A percentile compares a stretch with the other conserved stretches of the same genome.
These are phyloP conservation scores for Lepidochitona cinerea DNA, from an alignment of 2,888 invertebrate genomes.

Conservation along the genomic window DNA sequence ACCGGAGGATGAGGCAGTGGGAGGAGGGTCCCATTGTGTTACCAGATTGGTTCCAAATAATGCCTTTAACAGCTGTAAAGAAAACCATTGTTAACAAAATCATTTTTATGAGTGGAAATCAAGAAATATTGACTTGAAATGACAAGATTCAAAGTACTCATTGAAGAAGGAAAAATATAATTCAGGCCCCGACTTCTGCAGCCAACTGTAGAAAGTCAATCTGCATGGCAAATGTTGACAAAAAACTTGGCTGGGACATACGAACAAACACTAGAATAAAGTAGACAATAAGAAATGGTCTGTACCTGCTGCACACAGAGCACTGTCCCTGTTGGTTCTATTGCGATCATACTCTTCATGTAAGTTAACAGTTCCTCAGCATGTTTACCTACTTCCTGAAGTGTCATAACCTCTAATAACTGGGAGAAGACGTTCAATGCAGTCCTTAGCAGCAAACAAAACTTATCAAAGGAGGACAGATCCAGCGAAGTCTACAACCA, in stretches of 20 bases:
- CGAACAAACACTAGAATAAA: too few relatives aligned
- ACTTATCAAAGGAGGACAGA: slow-evolving; percentile 70
- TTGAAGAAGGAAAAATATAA: too few relatives aligned
- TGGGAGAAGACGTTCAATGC: slow-evolving; percentile 79
- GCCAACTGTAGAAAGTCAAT: too few relatives aligned
- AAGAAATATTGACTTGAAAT: too few relatives aligned
- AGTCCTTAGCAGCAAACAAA: slow-evolving; percentile 66
- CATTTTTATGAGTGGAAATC: too few relatives aligned
- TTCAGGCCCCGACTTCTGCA: too few relatives aligned
- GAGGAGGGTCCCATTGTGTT: slow-evolving; percentile 65
- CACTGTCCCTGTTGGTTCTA: slow-evolving; percentile 81
- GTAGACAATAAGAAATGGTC: neutral
- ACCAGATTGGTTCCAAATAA: slow-evolving; percentile 83
- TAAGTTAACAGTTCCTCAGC: slow-evolving; percentile 87
- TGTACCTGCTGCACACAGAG: slow-evolving; percentile 82
- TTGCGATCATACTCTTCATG: slow-evolving; percentile 79
- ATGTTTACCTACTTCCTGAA: slow-evolving; percentile 79
- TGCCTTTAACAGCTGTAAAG: slow-evolving; percentile 76
- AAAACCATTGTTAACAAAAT: too few relatives aligned
- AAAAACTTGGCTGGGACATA: too few relatives aligned
- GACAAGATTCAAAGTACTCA: too few relatives aligned
- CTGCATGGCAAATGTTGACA: too few relatives aligned
- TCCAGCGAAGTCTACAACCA: slow-evolving; percentile 69
- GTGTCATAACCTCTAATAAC: slow-evolving; percentile 66
- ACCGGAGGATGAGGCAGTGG: slow-evolving; percentile 32